phyloP scores from a whole-genome alignment of 2,888 invertebrate species.

The Apamea anceps region DNA sequence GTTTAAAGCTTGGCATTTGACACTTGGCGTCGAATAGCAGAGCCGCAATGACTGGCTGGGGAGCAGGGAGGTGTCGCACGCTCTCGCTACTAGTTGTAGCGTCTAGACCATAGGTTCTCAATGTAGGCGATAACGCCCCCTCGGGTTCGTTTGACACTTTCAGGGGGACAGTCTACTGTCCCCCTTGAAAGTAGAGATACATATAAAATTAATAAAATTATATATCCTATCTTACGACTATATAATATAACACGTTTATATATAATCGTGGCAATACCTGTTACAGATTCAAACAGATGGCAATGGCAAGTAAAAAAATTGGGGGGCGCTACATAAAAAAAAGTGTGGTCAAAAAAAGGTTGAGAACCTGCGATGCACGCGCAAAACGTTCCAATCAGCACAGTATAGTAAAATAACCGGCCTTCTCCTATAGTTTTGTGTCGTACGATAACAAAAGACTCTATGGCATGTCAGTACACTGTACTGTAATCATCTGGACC shows the following conservation, averaged over 20 bases:
- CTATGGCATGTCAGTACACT: conserved; percentile 13
- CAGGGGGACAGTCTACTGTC: no score
- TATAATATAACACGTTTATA: background rate
- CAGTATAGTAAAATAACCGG: conserved; percentile 9
- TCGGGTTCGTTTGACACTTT: background rate
- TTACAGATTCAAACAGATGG: background rate
- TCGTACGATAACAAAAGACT: conserved; percentile 27
- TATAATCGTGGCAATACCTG: background rate
- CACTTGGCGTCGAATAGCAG: background rate
- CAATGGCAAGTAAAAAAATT: background rate
- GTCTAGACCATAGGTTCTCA: background rate
- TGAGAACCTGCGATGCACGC: background rate
- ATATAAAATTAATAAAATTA: background rate
- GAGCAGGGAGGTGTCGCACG: background rate
- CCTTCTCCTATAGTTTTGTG: conserved; percentile 15
- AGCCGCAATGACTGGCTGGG: no score
- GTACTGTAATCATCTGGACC: conserved; percentile 45
- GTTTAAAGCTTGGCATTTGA: background rate
- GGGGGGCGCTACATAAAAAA: background rate
- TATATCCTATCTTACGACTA: background rate
- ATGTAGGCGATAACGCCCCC: no score
- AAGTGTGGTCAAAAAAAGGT: background rate
- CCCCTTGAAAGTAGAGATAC: no score
- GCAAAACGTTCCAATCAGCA: background rate
- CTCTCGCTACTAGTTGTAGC: background rate